Evolutionary conservation across 2,797 vertebrate species (phyloP).

Genomic region (Choloepus didactylus): DNA sequence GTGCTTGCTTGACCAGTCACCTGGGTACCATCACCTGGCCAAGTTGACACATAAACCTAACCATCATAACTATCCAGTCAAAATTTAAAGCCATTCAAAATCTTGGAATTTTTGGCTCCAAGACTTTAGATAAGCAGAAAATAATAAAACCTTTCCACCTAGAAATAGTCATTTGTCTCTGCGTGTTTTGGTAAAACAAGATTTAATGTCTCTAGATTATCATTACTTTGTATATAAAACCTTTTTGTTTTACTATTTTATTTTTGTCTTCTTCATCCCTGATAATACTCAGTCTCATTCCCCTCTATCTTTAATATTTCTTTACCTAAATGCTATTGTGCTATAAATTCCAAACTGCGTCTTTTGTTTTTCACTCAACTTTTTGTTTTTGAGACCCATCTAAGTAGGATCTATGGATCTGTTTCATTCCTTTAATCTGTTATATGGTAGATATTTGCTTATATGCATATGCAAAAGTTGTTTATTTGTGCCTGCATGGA

Average conservation of each 20-base stretch:
- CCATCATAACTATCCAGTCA: neutral
- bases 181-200: slow-evolving; percentile 1
- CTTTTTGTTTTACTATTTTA: slow-evolving; percentile 45
- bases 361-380: slow-evolving; percentile 37
- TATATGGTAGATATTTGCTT: neutral
- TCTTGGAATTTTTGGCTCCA: neutral
- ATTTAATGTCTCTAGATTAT: slow-evolving; percentile 35
- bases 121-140: slow-evolving; percentile 28
- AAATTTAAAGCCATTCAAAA: slow-evolving; percentile 50
- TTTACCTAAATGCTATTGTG: neutral
- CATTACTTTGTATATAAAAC: neutral
- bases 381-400: slow-evolving; percentile 59
- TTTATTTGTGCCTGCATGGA: neutral
- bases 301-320: neutral
- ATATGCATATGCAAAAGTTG: slow-evolving; percentile 14
- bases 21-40: no score
- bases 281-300: neutral
- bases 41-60: no score
- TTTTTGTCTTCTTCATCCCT: neutral
- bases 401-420: slow-evolving; percentile 23
- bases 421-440: neutral
- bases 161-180: neutral
- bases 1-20: no score
- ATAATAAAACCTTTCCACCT: slow-evolving; percentile 16
- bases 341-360: slow-evolving; percentile 33